phyloP scores from a whole-genome alignment of 2,888 invertebrate species.

The Acleris cristana region DNA sequence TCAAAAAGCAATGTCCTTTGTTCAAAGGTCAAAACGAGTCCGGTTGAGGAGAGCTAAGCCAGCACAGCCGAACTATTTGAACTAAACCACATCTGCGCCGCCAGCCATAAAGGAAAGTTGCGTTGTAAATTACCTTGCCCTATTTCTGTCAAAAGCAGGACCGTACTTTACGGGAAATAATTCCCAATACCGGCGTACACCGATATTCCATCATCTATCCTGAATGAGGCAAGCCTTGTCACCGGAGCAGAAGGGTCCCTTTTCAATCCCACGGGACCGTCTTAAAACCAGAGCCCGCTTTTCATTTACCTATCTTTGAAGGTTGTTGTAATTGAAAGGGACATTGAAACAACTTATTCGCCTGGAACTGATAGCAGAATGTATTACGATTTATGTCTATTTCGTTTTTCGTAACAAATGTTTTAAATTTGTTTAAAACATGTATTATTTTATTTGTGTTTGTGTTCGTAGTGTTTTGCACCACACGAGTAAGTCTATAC shows the following conservation, averaged over 20 bases:
- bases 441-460: too few species aligned
- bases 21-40: slow-evolving; percentile 48
- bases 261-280: slow-evolving; percentile 62
- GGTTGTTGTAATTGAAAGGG: slow-evolving; percentile 71
- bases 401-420: slow-evolving; percentile 42
- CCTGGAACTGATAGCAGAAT: slow-evolving; percentile 69
- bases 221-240: slow-evolving; percentile 64
- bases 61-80: slow-evolving; percentile 46
- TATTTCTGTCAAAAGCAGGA: slow-evolving; percentile 64
- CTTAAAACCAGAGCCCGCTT: slow-evolving; percentile 70
- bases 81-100: slow-evolving; percentile 45
- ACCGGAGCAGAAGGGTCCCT: slow-evolving; percentile 63
- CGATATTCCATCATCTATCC: slow-evolving; percentile 73
- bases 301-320: slow-evolving; percentile 73
- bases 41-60: slow-evolving; percentile 53
- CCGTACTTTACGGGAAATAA: slow-evolving; percentile 52
- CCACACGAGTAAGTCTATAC: too few species aligned
- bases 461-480: too few species aligned
- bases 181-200: slow-evolving; percentile 65
- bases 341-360: slow-evolving; percentile 70
- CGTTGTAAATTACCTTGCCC: slow-evolving; percentile 55
- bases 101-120: slow-evolving; percentile 37
- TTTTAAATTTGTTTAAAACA: neutral
- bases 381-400: slow-evolving; percentile 54
- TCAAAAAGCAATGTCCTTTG: slow-evolving; percentile 45